Base-by-base conservation (phyloP, 2,888 invertebrate genomes). In the Tiphia femorata region DNA sequence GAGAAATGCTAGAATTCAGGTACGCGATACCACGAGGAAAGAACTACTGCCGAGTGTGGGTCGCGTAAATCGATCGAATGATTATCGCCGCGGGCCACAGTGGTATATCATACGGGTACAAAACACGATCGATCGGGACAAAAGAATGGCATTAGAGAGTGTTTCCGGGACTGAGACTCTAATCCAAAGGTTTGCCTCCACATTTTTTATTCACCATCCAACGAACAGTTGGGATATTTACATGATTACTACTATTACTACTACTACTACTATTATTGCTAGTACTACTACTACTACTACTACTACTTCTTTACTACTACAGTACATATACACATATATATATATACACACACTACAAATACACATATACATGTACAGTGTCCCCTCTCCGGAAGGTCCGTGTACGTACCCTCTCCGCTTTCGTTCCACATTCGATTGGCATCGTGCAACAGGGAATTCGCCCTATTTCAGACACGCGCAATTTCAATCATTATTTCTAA, bases 91-190 rank as follows among this genome's bases (percentile, higher is more conserved):
- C 70, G 67, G 70, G 60, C 62, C 73, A 67, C 74, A 75, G 76
- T 76, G 75, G 71, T 74, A 70, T 67, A 67, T 67, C 62, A 44
- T 63, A 67, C 52, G 58, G 27, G 53, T 67, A 67, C 65, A 62
- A 71, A 72, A 73, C 64, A 67, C 70, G 70, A 75, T 78, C 73
- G 72, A 72, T 75, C 73, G 73, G 70, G 50, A 62, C 60, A 70
- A 70, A 76, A 74, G 75, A 70, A 82, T 83, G 83, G 83, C 83
- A 77, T 80, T 83, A 75, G 83, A 83, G 77, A 83, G 83, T 81
- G 82, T 82, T 77, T 75, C 76, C 79, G 80, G 77, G 83, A 79
- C 82, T 66, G 83, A 83, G 77, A 81, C 80, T 79, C 78, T 80
- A 74, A 81, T 82, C 58, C 83, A 81, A 81, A 83, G 83, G 83